Percentiles rank a stretch among this genome's conserved stretches.
These are phyloP conservation scores for Bubo bubo DNA, from an alignment of 2,113 vertebrate species.

Conservation along the genomic window DNA sequence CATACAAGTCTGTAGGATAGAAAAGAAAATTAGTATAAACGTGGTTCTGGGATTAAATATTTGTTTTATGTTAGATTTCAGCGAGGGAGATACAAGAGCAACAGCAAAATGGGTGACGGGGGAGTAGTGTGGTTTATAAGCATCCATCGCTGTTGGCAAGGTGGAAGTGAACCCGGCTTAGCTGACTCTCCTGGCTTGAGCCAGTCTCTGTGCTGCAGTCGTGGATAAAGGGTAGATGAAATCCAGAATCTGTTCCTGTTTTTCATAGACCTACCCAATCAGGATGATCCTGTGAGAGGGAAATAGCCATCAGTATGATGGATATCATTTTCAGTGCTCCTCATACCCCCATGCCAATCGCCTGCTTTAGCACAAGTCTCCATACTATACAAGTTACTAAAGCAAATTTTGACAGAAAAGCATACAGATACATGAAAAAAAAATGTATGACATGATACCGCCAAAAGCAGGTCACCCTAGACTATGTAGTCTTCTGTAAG, in stretches of 20 bases:
- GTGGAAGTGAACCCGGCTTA: fast-evolving
- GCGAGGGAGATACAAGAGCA: not conserved
- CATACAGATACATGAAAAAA: not conserved
- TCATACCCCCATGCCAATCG: not conserved
- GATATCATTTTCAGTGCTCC: not conserved
- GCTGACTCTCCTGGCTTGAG: not conserved
- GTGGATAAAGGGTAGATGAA: not conserved
- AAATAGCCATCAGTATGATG: not conserved
- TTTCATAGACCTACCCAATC: not conserved
- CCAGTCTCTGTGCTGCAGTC: not conserved
- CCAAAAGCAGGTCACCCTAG: not conserved
- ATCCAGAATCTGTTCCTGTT: not conserved
- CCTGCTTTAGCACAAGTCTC: not conserved
- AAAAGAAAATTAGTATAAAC: not conserved
- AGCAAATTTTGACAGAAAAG: not conserved
- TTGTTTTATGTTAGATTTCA: not conserved
- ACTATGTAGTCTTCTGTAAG: not conserved
- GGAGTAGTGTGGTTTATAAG: not conserved
- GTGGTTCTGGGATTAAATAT: not conserved
- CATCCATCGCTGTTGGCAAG: not conserved
- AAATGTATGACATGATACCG: fast-evolving
- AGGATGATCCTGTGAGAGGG: not conserved
- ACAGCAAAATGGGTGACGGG: not conserved
- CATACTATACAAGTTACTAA: not conserved
- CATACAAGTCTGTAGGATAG: not conserved